Base-by-base conservation (phyloP, 2,113 vertebrate genomes). In the Bos taurus region DNA sequence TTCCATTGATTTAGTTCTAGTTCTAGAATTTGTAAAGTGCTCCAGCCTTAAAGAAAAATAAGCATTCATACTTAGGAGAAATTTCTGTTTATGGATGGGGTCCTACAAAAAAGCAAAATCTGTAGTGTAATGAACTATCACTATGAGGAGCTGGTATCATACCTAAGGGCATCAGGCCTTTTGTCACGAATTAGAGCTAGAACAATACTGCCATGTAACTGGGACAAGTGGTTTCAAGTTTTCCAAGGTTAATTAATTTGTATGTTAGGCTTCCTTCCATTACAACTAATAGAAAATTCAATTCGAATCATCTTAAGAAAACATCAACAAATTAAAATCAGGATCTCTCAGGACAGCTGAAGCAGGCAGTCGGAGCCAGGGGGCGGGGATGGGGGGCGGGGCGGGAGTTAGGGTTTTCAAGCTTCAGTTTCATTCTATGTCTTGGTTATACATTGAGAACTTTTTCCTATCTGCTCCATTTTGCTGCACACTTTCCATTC, bases 341-440 rank as follows among this genome's bases (percentile, higher is more conserved):
- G 52, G 52, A 48, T 91, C 26, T 84, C 43, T 52, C 57, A 77
- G 15, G 59, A 50, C 19, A 77, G 6, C 21, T 40, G n/a, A 16
- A 54, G 43, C 2, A 74, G 71, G 36, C 71, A 43, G 36, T 71
- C 2, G 2, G 67, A 36, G 67, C 17, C 12, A 17, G 23, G 23
- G 36, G 36, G 21, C 0, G 0, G 7, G 2, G 11, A 3, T 0
- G 2, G 1, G 30, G 33, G 6, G 1, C 5, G 13, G 59, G 26
- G 26, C 1, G 3, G 2, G 3, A 8, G 36, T 33, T 40, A 85
- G 77, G 43, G 2, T 6, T 43, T 62, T 78, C 1, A 64, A 40
- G 28, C 16, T 86, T 86, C 33, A 11, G 19, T 80, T 81, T 90
- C 17, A 48, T 40, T 40, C 30, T 91, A 2, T n/a, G 2, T 57